A percentile compares a stretch with the other conserved stretches of the same genome.
These are phyloP conservation scores for Sphinx pinastri DNA, from an alignment of 2,888 invertebrate species.

Conservation along the genomic window DNA sequence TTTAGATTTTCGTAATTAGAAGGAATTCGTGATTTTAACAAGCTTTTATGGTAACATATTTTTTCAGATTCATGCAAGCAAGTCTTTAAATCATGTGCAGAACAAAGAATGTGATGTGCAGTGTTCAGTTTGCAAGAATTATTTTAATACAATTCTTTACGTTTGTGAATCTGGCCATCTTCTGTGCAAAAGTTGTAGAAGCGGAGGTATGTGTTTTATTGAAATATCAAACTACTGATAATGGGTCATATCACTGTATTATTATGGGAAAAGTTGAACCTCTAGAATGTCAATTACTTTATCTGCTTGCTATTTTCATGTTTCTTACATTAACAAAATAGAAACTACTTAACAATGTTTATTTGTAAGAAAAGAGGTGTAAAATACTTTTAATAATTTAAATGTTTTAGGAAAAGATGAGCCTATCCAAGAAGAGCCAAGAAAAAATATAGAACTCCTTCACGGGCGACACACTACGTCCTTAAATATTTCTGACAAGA, in stretches of 20 bases:
- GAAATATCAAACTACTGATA: not conserved
- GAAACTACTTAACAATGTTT: too few relatives aligned
- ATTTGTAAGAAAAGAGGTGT: too few relatives aligned
- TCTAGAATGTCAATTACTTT: too few relatives aligned
- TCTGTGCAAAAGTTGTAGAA: constrained; percentile 5
- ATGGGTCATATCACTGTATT: too few relatives aligned
- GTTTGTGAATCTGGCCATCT: constrained; percentile 7
- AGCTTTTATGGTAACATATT: not conserved
- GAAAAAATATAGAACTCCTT: not conserved
- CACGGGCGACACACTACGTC: not conserved
- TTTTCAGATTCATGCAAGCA: constrained; percentile 6
- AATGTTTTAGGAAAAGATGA: not conserved
- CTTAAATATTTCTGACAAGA: not conserved
- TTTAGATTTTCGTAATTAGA: not conserved
- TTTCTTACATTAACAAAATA: too few relatives aligned
- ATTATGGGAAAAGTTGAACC: too few relatives aligned
- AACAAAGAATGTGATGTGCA: constrained; percentile 33
- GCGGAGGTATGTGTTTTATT: not conserved
- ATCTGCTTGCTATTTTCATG: too few relatives aligned
- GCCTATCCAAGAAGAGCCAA: not conserved
- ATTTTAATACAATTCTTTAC: not conserved
- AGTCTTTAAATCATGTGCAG: constrained; percentile 23
- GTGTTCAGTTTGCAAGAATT: constrained; percentile 5
- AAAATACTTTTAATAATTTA: too few relatives aligned
- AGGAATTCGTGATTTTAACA: not conserved